Evolutionary conservation across 23 tunicate genomes (phyloP), one percentile per base, ranked within the genome.

Genomic region (Ciona savignyi): DNA sequence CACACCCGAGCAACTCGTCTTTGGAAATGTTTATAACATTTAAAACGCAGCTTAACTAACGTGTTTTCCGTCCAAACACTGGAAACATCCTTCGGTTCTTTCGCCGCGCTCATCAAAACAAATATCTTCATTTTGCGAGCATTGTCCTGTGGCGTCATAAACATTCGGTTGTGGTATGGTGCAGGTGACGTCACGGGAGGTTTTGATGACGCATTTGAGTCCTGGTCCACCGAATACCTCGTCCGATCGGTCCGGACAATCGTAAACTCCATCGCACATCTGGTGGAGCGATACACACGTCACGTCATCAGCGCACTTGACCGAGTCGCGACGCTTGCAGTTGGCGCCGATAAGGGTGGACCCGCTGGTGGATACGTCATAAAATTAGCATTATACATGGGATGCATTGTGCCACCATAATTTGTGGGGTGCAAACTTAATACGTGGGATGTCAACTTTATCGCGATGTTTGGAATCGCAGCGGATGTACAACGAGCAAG

Each of bases 191-290:
- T 51, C 70, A 20, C 19, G 67, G 4, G 68, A 23, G 0, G 74
- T 65, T 76, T 71, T 65, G 27, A 87, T 51, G 22, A 30, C 66
- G 66, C 95, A 87, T 65, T 87, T 87, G 30, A 87, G 65, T 26
- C 95, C 95, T 27, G 84, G 84, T 0, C 95, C 95, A 23, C 35
- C 62, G 33, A 68, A 84, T 11, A 15, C 26, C 48, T 87, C 95
- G 42, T 87, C 95, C 6, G 78, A 62, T 15, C 25, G 15, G 64
- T 81, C 95, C n/a, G 95, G 95, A 29, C 95, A 87, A 33, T 84
- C 85, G 9, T 29, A 65, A 4, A 22, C 32, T 15, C 81, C 86
- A 33, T 87, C 95, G 71, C 95, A 87, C 25, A 87, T 23, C 29
- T 66, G 32, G 25, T 2, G 29, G 27, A 63, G 25, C 23, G 29